Conservation (phyloP, 2,797 vertebrate genomes). For the Lutjanus argentimaculatus region DNA sequence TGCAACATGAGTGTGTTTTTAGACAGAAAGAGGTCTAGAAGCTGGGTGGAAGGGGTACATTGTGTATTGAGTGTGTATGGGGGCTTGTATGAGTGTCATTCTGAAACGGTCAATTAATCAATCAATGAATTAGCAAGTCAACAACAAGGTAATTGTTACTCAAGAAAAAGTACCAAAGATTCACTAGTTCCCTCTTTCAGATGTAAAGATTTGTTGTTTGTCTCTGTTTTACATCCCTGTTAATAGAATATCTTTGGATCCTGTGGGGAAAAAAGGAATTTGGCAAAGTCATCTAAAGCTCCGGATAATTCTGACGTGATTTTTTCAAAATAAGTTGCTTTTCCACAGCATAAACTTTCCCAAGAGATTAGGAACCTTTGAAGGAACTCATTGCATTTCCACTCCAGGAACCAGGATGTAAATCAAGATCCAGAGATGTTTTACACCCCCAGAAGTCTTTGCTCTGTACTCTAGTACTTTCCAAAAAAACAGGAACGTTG, state of each 20-base stretch:
- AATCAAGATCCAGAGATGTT: too few relatives aligned
- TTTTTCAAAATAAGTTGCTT: background rate
- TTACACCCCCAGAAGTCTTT: too few relatives aligned
- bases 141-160: conserved; percentile 9
- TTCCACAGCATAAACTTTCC: too few relatives aligned
- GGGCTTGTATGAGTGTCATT: background rate
- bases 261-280: background rate
- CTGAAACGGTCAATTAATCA: conserved; percentile 15
- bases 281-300: too few relatives aligned
- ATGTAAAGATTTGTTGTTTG: background rate
- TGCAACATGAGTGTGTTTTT: conserved; percentile 85
- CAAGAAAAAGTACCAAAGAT: background rate
- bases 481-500: too few relatives aligned
- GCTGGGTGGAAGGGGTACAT: conserved; percentile 14
- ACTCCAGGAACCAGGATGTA: too few relatives aligned
- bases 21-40: conserved; percentile 45
- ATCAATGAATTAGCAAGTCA: conserved; percentile 21
- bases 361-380: too few relatives aligned
- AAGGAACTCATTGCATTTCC: too few relatives aligned
- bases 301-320: too few relatives aligned
- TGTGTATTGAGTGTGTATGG: conserved; percentile 43
- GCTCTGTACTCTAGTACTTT: too few relatives aligned
- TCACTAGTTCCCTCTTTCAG: background rate
- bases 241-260: background rate
- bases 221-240: background rate